A percentile compares a stretch with the other conserved stretches of the same genome.
Conservation (phyloP, 37 sponge, comb jelly and placozoan species). For the Beroe ovata region DNA sequence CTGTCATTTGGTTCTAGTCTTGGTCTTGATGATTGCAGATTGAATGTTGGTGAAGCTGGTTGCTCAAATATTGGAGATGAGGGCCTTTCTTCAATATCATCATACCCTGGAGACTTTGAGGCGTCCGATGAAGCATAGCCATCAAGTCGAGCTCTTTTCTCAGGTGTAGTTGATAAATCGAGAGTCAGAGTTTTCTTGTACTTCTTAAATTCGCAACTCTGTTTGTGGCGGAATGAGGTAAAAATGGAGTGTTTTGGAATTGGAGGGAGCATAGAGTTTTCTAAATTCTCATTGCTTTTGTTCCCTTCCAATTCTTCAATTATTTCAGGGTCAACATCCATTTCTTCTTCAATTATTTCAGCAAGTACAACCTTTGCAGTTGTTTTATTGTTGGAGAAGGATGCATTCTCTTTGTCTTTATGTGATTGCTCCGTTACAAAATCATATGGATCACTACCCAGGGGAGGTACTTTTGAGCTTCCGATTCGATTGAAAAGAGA, state of each 20-base stretch:
- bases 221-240: neutral
- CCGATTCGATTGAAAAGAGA: no score
- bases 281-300: no score
- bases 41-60: neutral
- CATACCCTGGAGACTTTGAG: neutral
- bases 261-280: no score
- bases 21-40: neutral
- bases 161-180: conserved; percentile 13
- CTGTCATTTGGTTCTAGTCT: no score
- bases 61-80: conserved; percentile 13
- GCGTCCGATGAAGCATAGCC: neutral
- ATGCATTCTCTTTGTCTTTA: neutral
- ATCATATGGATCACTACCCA: neutral
- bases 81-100: neutral
- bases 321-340: neutral
- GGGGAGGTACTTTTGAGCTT: no score
- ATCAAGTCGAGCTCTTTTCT: neutral
- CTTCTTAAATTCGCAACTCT: neutral
- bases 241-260: neutral
- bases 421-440: conserved; percentile 1
- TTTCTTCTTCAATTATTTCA: conserved; percentile 24
- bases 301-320: conserved; percentile 15
- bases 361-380: neutral
- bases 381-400: neutral
- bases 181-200: conserved; percentile 62